phyloP scores from a whole-genome alignment of 2,797 vertebrate genomes.

The Cryptoblepharus egeriae region DNA sequence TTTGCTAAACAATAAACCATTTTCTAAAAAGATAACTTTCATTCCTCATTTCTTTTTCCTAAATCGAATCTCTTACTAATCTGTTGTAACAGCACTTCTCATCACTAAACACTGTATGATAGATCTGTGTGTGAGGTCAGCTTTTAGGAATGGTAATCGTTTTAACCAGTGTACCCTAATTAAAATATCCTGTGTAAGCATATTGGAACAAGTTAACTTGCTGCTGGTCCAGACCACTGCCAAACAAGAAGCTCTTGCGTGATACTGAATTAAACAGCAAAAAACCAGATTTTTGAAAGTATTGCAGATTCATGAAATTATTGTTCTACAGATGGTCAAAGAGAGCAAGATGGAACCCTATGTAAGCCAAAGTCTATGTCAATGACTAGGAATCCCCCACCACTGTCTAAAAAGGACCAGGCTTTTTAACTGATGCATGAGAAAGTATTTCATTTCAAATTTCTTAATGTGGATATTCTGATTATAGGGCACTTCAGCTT shows the following conservation, averaged over 20 bases:
- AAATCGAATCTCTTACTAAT: not conserved
- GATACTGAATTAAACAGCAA: not conserved
- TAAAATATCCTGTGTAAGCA: not conserved
- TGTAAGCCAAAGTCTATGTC: no score
- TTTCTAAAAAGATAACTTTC: not conserved
- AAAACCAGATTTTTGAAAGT: no score
- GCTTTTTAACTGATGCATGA: not conserved
- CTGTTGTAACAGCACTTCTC: not conserved
- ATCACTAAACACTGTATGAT: not conserved
- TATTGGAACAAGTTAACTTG: not conserved
- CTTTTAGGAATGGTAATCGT: not conserved
- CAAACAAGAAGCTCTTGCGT: not conserved
- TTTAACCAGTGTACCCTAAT: not conserved
- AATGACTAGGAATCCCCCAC: no score
- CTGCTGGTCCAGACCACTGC: not conserved
- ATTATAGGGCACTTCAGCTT: not conserved
- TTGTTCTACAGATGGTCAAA: not conserved
- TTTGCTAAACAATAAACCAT: not conserved
- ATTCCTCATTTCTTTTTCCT: not conserved
- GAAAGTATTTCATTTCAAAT: not conserved
- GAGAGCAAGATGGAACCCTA: no score
- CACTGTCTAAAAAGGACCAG: no score
- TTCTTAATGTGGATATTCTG: not conserved
- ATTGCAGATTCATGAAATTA: not conserved
- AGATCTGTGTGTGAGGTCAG: not conserved